Percentiles rank a stretch among this genome's conserved stretches.
These are phyloP conservation scores for Hofmannophila pseudospretella DNA, from an alignment of 2,888 invertebrate genomes.

Conservation along the genomic window DNA sequence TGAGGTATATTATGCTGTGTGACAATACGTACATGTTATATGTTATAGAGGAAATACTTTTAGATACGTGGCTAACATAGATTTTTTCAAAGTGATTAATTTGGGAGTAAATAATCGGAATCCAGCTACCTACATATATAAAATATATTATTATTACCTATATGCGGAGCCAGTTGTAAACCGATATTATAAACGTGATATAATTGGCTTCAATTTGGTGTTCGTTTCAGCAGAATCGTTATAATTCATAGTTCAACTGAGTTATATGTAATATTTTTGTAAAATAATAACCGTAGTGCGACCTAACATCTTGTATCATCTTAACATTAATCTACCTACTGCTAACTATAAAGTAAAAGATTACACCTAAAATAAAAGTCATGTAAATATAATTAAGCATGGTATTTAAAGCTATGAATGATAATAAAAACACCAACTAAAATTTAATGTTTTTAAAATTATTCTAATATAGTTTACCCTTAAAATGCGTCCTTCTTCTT, in stretches of 20 bases:
- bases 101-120: slow-evolving; percentile 17
- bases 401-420: too few species aligned
- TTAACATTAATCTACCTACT: slow-evolving; percentile 22
- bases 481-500: too few species aligned
- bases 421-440: too few species aligned
- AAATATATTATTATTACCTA: too few species aligned
- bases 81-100: slow-evolving; percentile 63
- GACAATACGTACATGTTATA: slow-evolving; percentile 65
- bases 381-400: not conserved
- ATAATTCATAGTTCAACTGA: slow-evolving; percentile 3
- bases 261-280: slow-evolving; percentile 1
- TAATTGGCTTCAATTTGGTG: slow-evolving; percentile 17
- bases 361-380: not conserved
- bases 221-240: not conserved
- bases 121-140: not conserved
- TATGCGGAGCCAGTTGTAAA: not conserved
- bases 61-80: slow-evolving; percentile 75
- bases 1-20: slow-evolving; percentile 78
- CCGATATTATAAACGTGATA: slow-evolving; percentile 11
- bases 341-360: not conserved
- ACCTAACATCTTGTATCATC: slow-evolving; percentile 57
- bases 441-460: too few species aligned
- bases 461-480: too few species aligned
- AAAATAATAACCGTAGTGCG: slow-evolving; percentile 29
- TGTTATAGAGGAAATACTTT: slow-evolving; percentile 54